phyloP scores from a whole-genome alignment of 2,888 invertebrate genomes.

The Erebia epiphron region DNA sequence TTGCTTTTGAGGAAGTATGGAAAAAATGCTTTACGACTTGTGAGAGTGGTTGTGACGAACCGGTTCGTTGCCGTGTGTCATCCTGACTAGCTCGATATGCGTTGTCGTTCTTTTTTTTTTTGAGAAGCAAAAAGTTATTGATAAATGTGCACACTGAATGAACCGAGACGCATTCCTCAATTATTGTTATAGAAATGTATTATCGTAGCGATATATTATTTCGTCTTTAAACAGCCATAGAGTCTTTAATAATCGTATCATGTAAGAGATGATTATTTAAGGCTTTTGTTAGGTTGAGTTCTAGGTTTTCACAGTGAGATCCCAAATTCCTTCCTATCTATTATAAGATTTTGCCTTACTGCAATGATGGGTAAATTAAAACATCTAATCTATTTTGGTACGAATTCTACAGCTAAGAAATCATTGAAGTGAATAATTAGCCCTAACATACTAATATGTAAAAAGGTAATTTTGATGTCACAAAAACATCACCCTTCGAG shows the following conservation, averaged over 20 bases:
- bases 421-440: no score
- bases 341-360: no score
- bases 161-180: conserved; percentile 52
- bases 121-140: conserved; percentile 50
- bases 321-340: neutral
- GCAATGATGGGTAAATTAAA: no score
- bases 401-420: no score
- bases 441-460: no score
- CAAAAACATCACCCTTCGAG: no score
- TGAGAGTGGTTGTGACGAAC: conserved; percentile 73
- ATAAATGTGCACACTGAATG: conserved; percentile 56
- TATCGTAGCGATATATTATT: conserved; percentile 7
- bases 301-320: neutral
- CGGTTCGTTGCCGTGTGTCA: conserved; percentile 59
- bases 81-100: conserved; percentile 56
- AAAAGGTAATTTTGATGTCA: no score
- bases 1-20: conserved; percentile 70
- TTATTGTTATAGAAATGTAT: conserved; percentile 41
- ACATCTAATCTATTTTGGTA: no score
- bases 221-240: neutral
- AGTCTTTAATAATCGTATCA: neutral
- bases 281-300: neutral
- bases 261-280: neutral
- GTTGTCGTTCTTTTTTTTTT: conserved; percentile 49
- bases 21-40: conserved; percentile 80